Evolutionary conservation across 2,113 vertebrate species (phyloP).

Genomic region (Macquaria ambigua): DNA sequence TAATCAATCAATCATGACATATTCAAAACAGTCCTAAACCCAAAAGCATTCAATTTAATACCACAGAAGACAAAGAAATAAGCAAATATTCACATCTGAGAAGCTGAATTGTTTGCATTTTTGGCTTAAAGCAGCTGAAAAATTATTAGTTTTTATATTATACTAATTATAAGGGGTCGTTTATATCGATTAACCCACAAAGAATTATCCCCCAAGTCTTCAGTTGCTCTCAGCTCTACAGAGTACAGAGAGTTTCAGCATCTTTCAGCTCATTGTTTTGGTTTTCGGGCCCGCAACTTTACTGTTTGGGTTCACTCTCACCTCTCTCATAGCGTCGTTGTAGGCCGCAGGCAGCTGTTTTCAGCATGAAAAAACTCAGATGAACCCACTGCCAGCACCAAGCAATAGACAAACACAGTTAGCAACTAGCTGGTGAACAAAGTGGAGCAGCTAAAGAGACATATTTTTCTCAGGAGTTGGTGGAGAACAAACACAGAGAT

Average conservation of each 20-base stretch:
- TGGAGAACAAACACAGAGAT: not conserved
- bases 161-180: not conserved
- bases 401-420: not conserved
- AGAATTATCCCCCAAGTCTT: not conserved
- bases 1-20: too few species aligned
- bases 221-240: not conserved
- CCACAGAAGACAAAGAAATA: not conserved
- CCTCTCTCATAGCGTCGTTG: not conserved
- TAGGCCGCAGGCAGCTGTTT: not conserved
- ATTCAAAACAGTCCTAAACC: not conserved
- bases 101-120: not conserved
- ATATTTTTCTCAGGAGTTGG: not conserved
- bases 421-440: not conserved
- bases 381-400: not conserved
- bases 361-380: not conserved
- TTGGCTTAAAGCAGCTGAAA: too few species aligned
- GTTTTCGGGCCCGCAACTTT: not conserved
- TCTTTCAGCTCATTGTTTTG: not conserved
- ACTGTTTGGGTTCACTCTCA: not conserved
- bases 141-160: too few species aligned
- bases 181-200: not conserved
- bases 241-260: not conserved
- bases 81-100: not conserved
- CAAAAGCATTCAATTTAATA: not conserved
- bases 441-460: not conserved